phyloP scores from a whole-genome alignment of 2,888 invertebrate genomes.

The Dinocampus coccinellae region DNA sequence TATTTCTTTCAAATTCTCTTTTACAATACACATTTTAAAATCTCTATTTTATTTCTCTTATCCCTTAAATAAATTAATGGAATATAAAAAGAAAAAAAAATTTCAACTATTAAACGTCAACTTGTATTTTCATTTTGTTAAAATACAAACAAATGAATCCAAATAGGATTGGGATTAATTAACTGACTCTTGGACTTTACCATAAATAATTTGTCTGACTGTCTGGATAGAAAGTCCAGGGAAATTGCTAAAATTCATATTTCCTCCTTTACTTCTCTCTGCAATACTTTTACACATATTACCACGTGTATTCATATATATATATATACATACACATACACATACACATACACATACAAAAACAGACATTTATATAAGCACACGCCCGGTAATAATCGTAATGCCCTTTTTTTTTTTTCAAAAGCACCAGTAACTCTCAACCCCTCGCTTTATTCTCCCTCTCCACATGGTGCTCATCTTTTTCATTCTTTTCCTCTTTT shows the following conservation, averaged over 20 bases:
- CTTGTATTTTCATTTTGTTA: neutral
- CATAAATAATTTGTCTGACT: conserved; percentile 65
- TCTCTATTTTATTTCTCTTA: too few species aligned
- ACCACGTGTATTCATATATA: neutral
- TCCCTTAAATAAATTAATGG: too few species aligned
- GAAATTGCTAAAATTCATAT: conserved; percentile 58
- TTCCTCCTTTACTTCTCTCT: conserved; percentile 45
- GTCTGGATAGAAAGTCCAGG: conserved; percentile 63
- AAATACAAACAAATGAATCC: neutral
- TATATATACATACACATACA: conserved; percentile 14
- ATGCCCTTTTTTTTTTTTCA: conserved; percentile 68
- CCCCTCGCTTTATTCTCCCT: conserved; percentile 29
- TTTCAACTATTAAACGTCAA: neutral
- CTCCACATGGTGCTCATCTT: conserved; percentile 46
- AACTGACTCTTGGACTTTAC: conserved; percentile 38
- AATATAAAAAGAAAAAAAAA: too few species aligned
- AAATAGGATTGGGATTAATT: conserved; percentile 49
- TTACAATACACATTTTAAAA: too few species aligned
- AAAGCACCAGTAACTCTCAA: conserved; percentile 42
- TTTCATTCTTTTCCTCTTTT: conserved; percentile 37
- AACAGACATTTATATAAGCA: conserved; percentile 19
- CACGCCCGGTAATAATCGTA: conserved; percentile 67
- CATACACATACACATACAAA: conserved; percentile 9
- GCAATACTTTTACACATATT: conserved; percentile 41
- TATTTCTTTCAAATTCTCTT: neutral